Evolutionary conservation across 2,888 invertebrate species (phyloP).

Genomic region (Achlya flavicornis): DNA sequence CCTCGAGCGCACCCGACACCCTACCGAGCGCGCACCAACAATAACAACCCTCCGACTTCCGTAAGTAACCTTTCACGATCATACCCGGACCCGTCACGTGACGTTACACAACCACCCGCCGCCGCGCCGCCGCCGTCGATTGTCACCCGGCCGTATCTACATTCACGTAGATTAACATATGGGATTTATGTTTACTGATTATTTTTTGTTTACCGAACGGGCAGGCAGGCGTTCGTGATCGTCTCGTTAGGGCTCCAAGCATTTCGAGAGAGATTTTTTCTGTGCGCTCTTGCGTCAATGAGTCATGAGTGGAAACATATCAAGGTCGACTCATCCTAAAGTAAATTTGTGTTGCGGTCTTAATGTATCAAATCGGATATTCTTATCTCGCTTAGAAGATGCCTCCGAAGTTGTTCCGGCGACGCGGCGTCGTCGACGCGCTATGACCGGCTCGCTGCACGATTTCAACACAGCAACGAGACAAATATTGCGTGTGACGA

Average conservation of each 20-base stretch:
- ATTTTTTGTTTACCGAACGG: constrained; percentile 12
- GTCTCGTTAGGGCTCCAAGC: constrained; percentile 31
- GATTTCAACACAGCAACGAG: neutral
- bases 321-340: constrained; percentile 62
- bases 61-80: neutral
- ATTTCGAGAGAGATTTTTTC: constrained; percentile 23
- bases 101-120: constrained; percentile 26
- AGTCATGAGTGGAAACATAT: constrained; percentile 43
- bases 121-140: constrained; percentile 21
- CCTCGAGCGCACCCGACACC: constrained; percentile 11
- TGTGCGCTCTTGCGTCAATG: constrained; percentile 30
- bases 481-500: constrained; percentile 5
- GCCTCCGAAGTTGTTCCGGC: constrained; percentile 32
- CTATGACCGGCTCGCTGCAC: neutral
- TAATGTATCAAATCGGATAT: constrained; percentile 66
- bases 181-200: constrained; percentile 20
- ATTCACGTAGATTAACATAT: constrained; percentile 17
- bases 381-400: constrained; percentile 51
- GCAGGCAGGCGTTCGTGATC: constrained; percentile 24
- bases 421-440: neutral
- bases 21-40: constrained; percentile 19
- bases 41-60: neutral
- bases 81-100: neutral
- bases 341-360: constrained; percentile 68
- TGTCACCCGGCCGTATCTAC: constrained; percentile 9